Percentiles rank a stretch among this genome's conserved stretches.
phyloP scores from a whole-genome alignment of 2,888 invertebrate genomes.

The Watsonalla binaria region DNA sequence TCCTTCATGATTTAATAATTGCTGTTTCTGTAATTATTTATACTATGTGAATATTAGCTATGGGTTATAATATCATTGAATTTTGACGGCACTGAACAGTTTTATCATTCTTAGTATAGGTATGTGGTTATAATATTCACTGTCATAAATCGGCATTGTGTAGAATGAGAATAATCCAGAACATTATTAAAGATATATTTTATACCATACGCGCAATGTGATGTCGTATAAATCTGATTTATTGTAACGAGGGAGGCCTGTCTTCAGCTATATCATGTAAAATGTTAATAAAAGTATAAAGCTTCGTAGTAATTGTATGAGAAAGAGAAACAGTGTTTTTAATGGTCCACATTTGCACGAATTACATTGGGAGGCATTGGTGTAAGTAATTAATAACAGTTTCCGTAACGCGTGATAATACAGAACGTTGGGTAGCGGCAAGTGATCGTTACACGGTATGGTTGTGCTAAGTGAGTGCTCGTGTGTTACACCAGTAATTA shows the following conservation, averaged over 20 bases:
- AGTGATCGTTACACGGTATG: slow-evolving; percentile 1
- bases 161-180: background rate
- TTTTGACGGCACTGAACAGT: too few relatives aligned
- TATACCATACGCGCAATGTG: background rate
- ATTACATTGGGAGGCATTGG: background rate
- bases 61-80: too few relatives aligned
- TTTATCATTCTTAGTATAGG: too few relatives aligned
- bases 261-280: background rate
- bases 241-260: background rate
- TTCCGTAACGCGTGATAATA: background rate
- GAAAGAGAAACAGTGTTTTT: background rate
- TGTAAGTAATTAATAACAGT: background rate
- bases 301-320: background rate
- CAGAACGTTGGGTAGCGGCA: background rate
- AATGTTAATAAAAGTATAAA: background rate
- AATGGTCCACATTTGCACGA: background rate
- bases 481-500: slow-evolving; percentile 16
- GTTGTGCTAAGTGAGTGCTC: slow-evolving; percentile 7
- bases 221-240: background rate
- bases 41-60: too few relatives aligned
- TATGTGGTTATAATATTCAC: background rate
- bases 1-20: too few relatives aligned
- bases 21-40: too few relatives aligned
- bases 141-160: background rate
- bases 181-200: background rate